Conservation (phyloP, 1,140 invertebrate species). For the Phymorhynchus buccinoides region DNA sequence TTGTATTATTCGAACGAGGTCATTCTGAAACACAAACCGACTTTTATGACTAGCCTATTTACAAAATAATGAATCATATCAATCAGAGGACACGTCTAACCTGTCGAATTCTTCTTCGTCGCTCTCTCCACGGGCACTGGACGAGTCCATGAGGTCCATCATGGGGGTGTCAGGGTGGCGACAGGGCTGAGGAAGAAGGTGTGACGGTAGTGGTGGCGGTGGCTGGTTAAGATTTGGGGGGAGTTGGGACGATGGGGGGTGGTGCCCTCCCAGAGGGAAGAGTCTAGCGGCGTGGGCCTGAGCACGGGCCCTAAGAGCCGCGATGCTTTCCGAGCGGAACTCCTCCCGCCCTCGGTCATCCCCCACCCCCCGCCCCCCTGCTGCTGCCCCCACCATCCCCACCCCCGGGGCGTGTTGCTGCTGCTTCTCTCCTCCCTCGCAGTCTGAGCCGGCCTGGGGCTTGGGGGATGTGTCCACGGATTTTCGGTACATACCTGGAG, state of each 20-base stretch:
- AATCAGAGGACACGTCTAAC: background rate
- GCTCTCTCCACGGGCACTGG: background rate
- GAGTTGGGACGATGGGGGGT: too few relatives aligned
- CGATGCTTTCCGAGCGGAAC: constrained; percentile 81
- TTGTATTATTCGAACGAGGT: too few relatives aligned
- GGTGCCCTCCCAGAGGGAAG: background rate
- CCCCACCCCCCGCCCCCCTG: constrained; percentile 30
- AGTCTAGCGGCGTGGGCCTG: constrained; percentile 88
- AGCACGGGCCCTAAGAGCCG: constrained; percentile 91
- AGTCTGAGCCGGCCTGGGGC: background rate
- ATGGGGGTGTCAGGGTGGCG: background rate
- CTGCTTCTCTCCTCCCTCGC: background rate
- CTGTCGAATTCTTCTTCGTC: constrained; percentile 1
- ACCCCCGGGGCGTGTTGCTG: constrained; percentile 48
- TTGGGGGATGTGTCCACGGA: constrained; percentile 94
- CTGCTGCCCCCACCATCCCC: constrained; percentile 36
- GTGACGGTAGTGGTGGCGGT: background rate
- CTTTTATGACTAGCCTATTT: too few relatives aligned
- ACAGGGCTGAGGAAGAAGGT: background rate
- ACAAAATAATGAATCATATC: too few relatives aligned
- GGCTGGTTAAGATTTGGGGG: background rate
- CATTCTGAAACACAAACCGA: too few relatives aligned
- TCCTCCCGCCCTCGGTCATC: constrained; percentile 46
- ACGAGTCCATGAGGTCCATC: constrained; percentile 6
- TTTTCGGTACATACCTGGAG: constrained; percentile 98